Percentiles rank a stretch among this genome's conserved stretches.
phyloP scores from a whole-genome alignment of 2,113 vertebrate species.

The Poeciliopsis prolifica region DNA sequence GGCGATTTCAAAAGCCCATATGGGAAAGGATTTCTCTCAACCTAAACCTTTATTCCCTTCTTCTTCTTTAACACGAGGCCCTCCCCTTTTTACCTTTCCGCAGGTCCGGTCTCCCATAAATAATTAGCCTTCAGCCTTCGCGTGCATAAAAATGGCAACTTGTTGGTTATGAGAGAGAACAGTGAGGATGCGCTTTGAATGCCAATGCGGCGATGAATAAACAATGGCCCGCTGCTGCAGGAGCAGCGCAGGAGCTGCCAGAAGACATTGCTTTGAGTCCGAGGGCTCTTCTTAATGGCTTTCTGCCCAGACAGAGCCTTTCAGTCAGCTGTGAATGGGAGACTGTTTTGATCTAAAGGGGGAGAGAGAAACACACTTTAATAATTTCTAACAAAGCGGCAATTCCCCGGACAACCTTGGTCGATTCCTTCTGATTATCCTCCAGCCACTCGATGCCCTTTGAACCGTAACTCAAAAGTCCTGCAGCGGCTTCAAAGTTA shows the following conservation, averaged over 20 bases:
- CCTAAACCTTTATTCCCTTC: constrained; percentile 49
- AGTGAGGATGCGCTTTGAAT: constrained; percentile 77
- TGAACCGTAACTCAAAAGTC: constrained; percentile 20
- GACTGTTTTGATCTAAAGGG: constrained; percentile 60
- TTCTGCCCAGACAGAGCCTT: constrained; percentile 64
- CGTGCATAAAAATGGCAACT: constrained; percentile 80
- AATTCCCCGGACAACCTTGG: constrained; percentile 61
- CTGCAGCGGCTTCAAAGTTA: constrained; percentile 22
- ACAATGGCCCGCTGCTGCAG: constrained; percentile 74
- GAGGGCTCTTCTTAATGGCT: constrained; percentile 68
- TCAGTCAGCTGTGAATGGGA: constrained; percentile 72
- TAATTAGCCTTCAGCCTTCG: constrained; percentile 80
- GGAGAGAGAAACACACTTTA: constrained; percentile 42
- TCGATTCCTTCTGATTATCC: constrained; percentile 57
- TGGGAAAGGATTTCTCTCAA: constrained; percentile 66
- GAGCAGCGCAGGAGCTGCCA: constrained; percentile 73
- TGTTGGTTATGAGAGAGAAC: constrained; percentile 78
- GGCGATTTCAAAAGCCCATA: constrained; percentile 68
- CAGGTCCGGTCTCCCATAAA: constrained; percentile 74
- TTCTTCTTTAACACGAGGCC: constrained; percentile 31
- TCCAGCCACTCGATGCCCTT: constrained; percentile 36
- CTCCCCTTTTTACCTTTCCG: constrained; percentile 49
- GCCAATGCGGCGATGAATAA: constrained; percentile 79
- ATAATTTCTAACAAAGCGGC: constrained; percentile 70
- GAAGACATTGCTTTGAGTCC: constrained; percentile 70